phyloP scores from a whole-genome alignment of 2,888 invertebrate genomes.

The Odontomyia ornata region DNA sequence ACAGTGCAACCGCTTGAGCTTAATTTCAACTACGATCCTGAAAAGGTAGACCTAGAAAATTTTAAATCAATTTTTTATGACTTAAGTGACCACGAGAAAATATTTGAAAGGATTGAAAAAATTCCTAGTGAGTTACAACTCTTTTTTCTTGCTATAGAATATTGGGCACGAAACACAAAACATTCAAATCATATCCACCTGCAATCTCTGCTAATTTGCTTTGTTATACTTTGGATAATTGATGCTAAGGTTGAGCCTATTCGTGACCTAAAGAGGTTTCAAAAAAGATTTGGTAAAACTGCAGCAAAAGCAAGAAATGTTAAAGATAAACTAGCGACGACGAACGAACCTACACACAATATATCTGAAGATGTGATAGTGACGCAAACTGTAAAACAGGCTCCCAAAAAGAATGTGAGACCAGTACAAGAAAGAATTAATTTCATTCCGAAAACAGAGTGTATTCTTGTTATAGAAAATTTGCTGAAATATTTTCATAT shows the following conservation, averaged over 20 bases:
- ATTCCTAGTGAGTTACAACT: slow-evolving; percentile 58
- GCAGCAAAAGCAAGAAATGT: slow-evolving; percentile 56
- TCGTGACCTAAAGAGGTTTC: slow-evolving; percentile 57
- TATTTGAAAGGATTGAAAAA: slow-evolving; percentile 55
- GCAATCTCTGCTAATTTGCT: slow-evolving; percentile 58
- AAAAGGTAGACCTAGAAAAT: slow-evolving; percentile 54
- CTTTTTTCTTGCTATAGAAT: slow-evolving; percentile 60
- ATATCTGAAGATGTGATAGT: slow-evolving; percentile 34
- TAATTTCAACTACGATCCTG: slow-evolving; percentile 51
- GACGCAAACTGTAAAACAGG: slow-evolving; percentile 38
- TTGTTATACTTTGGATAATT: slow-evolving; percentile 58
- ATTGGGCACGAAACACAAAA: slow-evolving; percentile 60
- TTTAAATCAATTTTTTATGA: slow-evolving; percentile 55
- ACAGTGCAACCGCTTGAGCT: slow-evolving; percentile 53
- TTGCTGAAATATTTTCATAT: slow-evolving; percentile 61
- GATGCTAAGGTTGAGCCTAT: slow-evolving; percentile 61
- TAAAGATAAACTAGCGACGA: slow-evolving; percentile 52
- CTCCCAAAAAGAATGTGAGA: slow-evolving; percentile 49
- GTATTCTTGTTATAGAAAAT: slow-evolving; percentile 58
- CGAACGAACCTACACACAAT: background rate
- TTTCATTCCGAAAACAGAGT: slow-evolving; percentile 59
- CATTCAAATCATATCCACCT: slow-evolving; percentile 58
- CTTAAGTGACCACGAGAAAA: slow-evolving; percentile 51
- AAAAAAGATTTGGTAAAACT: slow-evolving; percentile 58
- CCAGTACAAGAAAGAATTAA: slow-evolving; percentile 55